Conservation (phyloP, 2,797 vertebrate species). For the Pelodytes ibericus region DNA sequence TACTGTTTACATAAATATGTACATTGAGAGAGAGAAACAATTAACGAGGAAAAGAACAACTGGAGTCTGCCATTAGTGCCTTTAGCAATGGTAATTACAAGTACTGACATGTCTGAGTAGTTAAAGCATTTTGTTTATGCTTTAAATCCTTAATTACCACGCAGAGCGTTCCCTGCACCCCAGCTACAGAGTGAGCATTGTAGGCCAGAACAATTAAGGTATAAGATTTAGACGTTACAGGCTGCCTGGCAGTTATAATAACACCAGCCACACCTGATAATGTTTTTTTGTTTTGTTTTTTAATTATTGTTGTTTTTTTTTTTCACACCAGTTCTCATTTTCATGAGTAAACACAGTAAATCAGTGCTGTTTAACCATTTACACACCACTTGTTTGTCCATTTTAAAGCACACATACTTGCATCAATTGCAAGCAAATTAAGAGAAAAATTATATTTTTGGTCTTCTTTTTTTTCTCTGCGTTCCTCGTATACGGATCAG, state of each 20-base stretch:
- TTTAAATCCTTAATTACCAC: constrained; percentile 71
- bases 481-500: too few relatives aligned
- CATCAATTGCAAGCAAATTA: too few relatives aligned
- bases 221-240: background rate
- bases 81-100: constrained; percentile 68
- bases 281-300: background rate
- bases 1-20: constrained; percentile 29
- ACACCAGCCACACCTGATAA: background rate
- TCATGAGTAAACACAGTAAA: too few relatives aligned
- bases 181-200: constrained; percentile 36
- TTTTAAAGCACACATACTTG: too few relatives aligned
- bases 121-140: constrained; percentile 68
- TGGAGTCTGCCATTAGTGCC: constrained; percentile 62
- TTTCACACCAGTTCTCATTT: too few relatives aligned
- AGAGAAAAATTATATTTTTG: too few relatives aligned
- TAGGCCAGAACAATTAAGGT: background rate
- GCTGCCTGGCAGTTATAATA: background rate
- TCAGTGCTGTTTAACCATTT: too few relatives aligned
- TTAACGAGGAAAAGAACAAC: constrained; percentile 69
- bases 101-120: constrained; percentile 63
- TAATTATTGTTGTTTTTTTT: too few relatives aligned
- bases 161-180: constrained; percentile 65
- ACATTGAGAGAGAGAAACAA: constrained; percentile 61
- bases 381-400: too few relatives aligned
- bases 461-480: too few relatives aligned